Evolutionary conservation across 2,797 vertebrate species (phyloP), one percentile per base, ranked within the genome.

Genomic region (Ispidina picta): DNA sequence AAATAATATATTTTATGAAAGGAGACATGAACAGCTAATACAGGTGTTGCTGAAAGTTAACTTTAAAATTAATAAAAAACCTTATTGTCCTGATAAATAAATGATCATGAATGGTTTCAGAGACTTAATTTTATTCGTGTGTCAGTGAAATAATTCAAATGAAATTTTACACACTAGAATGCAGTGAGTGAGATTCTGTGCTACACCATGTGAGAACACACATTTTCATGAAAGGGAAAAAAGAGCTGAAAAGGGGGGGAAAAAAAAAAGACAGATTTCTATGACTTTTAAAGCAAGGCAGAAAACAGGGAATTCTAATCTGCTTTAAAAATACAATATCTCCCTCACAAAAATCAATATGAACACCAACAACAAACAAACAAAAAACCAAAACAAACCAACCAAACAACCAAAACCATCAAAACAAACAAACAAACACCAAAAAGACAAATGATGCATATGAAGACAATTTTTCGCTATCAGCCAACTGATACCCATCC

Each of bases 1-100:
- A 70, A 73, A 86, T 35, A 48, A 18, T 25, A 2, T 29, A 86
- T 81, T 83, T 88, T 65, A 37, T 3, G 15, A 65, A 63, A 72
- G 6, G 5, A 2, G 29, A 39, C 8, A 33, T 6, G 25, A 21
- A 25, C 0, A 8, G 39, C 6, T 18, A 44, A 73, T 8, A n/a
- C 4, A 77, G 6, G 2, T 8, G 48, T 60, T 71, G 79, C 25
- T 49, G n/a, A 58, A 12, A 70, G 3, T 22, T 6, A 13, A 46
- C 8, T 69, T 71, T n/a, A n/a, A 83, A 68, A 72, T 56, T 52
- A 8, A 19, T 37, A 63, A 22, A 43, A 44, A 43, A n/a, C 12
- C 22, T 13, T 56, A 35, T 35, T 68, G 29, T 19, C 8, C 5
- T 46, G 25, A 31, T 69, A 62, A 75, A 82, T 70, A 63, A 63